These are phyloP conservation scores for Leptocoma aspasia DNA, from an alignment of 2,113 vertebrate species.

Conservation along the genomic window DNA sequence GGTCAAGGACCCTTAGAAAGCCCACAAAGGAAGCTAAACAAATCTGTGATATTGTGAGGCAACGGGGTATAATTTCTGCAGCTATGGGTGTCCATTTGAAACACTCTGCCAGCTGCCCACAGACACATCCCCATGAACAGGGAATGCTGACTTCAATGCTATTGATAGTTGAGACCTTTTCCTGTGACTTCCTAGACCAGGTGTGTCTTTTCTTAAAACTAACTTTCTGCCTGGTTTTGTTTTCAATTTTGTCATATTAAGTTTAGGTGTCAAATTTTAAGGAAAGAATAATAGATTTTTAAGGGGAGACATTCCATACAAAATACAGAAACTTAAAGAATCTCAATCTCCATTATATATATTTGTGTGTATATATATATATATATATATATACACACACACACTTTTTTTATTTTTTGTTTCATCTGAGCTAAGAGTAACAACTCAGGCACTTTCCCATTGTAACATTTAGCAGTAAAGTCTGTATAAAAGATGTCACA, in stretches of 20 bases:
- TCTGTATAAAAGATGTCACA: not conserved
- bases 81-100: fast-evolving
- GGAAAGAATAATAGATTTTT: not conserved
- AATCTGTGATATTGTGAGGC: too few species aligned
- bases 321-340: not conserved
- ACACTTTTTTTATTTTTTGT: not conserved
- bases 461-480: not conserved
- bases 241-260: not conserved
- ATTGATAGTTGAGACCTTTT: not conserved
- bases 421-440: not conserved
- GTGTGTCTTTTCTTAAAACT: not conserved
- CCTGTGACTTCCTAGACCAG: not conserved
- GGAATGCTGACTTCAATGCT: fast-evolving
- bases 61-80: fast-evolving
- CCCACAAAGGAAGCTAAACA: not conserved
- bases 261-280: not conserved
- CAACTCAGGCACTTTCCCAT: not conserved
- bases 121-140: not conserved
- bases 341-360: not conserved
- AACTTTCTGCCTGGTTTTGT: not conserved
- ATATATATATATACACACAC: fast-evolving
- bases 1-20: not conserved
- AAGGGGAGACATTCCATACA: not conserved
- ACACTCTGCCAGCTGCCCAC: not conserved
- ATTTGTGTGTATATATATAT: fast-evolving